Base-by-base conservation (phyloP, 2,797 vertebrate species). In the Melanotaenia maccullochi region DNA sequence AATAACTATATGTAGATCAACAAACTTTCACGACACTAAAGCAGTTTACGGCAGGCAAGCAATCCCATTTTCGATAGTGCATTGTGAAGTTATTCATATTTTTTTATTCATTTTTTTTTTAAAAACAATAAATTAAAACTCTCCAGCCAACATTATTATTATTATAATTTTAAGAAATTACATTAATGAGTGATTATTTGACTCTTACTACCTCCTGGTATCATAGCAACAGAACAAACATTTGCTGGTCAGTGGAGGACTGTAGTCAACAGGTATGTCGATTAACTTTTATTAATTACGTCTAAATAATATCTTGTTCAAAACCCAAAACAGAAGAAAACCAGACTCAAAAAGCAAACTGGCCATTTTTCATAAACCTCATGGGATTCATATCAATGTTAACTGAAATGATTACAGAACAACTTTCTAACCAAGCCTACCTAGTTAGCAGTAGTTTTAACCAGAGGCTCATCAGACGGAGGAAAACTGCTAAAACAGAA, bases 11-110 rank as follows among this genome's bases (percentile, higher is more conserved):
- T 52, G 47, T 2, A 56, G 47, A 78, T 71, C 79, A 85, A 89
- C 84, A 90, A 81, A 87, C 62, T 36, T 77, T 89, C 58, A 61
- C 91, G 91, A 92, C 92, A 91, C 67, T 57, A 35, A 40, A 72
- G 13, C 70, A 35, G 51, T 79, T 88, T 12, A 79, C 89, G 87
- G 81, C 85, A 90, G 35, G 25, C 57, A 47, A n/a, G 42, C 40
- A 44, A 44, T 44, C 40, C 40, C 3, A 47, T 47, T 47, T 47
- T 20, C 42, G 42, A 20, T n/a, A 47, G 18, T 20, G 42, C 6
- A 47, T 8, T 47, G 42, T 5, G 18, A 47, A 47, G 1, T 40
- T 40, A 14, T 40, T 40, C 38, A 40, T 14, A 40, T 40, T 40
- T 3, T 14, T 40, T 40, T 14, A 40, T 40, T 13, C 11, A 11